Evolutionary conservation across 2,888 invertebrate species (phyloP).

Genomic region (Syrista parreyssii): DNA sequence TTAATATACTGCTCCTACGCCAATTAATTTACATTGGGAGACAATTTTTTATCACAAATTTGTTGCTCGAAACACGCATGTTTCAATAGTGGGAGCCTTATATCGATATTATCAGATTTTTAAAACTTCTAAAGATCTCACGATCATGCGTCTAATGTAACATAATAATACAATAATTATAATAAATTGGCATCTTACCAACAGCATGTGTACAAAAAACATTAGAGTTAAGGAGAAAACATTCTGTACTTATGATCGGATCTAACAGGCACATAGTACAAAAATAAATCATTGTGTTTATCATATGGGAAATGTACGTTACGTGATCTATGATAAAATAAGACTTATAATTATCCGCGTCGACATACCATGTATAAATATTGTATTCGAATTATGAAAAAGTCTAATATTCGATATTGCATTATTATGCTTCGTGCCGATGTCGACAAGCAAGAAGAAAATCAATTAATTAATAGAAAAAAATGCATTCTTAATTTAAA

Average conservation of each 20-base stretch:
- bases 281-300: neutral
- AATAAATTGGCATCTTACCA: neutral
- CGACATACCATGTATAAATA: neutral
- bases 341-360: neutral
- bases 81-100: neutral
- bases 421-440: neutral
- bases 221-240: neutral
- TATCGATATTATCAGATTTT: neutral
- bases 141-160: slow-evolving; percentile 58
- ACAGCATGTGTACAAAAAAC: neutral
- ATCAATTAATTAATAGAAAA: neutral
- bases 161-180: slow-evolving; percentile 20
- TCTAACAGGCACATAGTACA: neutral
- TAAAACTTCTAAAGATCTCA: neutral
- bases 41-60: slow-evolving; percentile 6
- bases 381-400: neutral
- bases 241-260: neutral
- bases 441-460: neutral
- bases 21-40: neutral
- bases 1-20: neutral
- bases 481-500: neutral
- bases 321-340: neutral
- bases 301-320: neutral
- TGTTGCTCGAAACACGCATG: neutral
- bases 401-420: neutral